These are phyloP conservation scores for Montifringilla adamsi DNA, from an alignment of 2,113 vertebrate species.

Conservation along the genomic window DNA sequence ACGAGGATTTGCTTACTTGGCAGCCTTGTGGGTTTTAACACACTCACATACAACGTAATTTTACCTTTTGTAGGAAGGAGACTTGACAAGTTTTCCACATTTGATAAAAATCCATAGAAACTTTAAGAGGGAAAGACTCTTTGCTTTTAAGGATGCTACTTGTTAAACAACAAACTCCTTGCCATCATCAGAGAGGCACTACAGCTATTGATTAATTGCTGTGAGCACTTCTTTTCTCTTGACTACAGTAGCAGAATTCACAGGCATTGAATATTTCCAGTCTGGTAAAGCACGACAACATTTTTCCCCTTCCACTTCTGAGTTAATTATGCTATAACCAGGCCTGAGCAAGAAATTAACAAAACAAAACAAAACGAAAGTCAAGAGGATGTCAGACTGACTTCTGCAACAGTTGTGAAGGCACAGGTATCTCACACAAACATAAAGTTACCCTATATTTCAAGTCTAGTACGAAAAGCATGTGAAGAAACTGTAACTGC, in stretches of 20 bases:
- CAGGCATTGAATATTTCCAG: background rate
- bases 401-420: background rate
- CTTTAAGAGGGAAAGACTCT: background rate
- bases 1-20: background rate
- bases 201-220: background rate
- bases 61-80: background rate
- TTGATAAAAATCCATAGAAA: background rate
- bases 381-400: background rate
- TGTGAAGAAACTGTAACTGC: slow-evolving; percentile 23
- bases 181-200: background rate
- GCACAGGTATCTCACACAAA: background rate
- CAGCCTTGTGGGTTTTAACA: background rate
- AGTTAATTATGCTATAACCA: slow-evolving; percentile 1
- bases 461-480: background rate
- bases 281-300: background rate
- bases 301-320: background rate
- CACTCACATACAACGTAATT: background rate
- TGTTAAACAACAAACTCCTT: slow-evolving; percentile 15
- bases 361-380: background rate
- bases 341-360: background rate
- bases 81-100: background rate
- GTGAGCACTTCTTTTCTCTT: background rate
- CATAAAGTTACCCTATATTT: background rate
- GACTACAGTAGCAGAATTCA: background rate
- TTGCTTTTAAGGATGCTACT: background rate